A percentile compares a stretch with the other conserved stretches of the same genome.
Conservation (phyloP, 2,113 vertebrate genomes). For the Cacatua alba region DNA sequence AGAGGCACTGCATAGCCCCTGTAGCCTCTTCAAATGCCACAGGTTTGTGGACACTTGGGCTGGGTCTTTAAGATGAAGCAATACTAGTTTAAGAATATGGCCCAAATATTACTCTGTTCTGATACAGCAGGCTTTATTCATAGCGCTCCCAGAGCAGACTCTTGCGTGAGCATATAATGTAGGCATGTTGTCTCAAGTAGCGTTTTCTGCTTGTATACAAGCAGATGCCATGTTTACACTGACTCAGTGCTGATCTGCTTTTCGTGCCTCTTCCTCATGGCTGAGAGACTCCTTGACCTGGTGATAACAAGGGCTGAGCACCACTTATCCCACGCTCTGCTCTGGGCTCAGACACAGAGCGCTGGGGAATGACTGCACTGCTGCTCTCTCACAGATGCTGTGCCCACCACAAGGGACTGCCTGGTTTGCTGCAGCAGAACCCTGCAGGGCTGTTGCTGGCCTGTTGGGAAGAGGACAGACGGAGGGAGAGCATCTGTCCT, state of each 20-base stretch:
- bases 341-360: fast-evolving
- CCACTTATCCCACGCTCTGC: fast-evolving
- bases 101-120: not conserved
- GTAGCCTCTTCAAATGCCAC: not conserved
- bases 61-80: not conserved
- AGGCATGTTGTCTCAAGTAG: not conserved
- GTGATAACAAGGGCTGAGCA: not conserved
- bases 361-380: not conserved
- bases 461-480: not conserved
- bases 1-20: not conserved
- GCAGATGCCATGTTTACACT: not conserved
- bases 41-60: not conserved
- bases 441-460: not conserved
- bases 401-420: not conserved
- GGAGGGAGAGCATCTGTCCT: not conserved
- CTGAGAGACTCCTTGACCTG: not conserved
- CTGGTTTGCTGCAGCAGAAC: not conserved
- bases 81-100: not conserved
- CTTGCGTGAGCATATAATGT: fast-evolving
- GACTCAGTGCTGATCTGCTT: not conserved
- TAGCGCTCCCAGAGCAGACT: not conserved
- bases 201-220: not conserved
- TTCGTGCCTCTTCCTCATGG: not conserved
- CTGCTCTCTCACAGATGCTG: not conserved
- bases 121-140: not conserved